Base-by-base conservation (phyloP, 2,797 vertebrate species). In the Petrocephalus sullivani region DNA sequence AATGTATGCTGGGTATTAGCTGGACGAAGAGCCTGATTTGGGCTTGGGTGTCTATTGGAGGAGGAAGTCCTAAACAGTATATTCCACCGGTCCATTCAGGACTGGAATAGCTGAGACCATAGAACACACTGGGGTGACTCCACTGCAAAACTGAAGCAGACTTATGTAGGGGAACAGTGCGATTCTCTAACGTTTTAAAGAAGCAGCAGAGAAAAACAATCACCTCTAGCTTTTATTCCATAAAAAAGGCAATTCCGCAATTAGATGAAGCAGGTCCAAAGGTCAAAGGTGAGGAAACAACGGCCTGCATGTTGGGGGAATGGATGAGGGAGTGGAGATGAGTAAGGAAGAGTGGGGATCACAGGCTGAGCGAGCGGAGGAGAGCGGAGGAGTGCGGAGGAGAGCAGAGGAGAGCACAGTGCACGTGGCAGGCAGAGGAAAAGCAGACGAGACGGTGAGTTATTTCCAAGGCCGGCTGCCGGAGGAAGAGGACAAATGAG, bases 401-500 rank as follows among this genome's bases (percentile, higher is more conserved):
- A 71, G 41, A 1, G 41, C 8, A 81, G 1, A 23, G 16, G 54
- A 5, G 16, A 75, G 8, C 21, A 56, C 5, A 12, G 46, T 16
- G 21, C 4, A 19, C 3, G 67, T 14, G 67, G 58, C 41, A 85
- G 14, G 14, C 58, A 88, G 46, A 84, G 57, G 53, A 61, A 41
- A 33, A 82, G n/a, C 54, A 58, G 88, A 82, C 58, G 85, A 33
- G 53, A 88, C 37, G 16, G 41, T 56, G 41, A 86, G 82, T 88
- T 88, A 71, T 88, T 86, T 88, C 88, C 60, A 67, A 75, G 51
- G 82, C 78, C n/a, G 14, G 88, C 60, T 60, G 54, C 41, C 23
- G 56, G 46, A 58, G 67, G 88, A 87, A 82, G 12, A 61, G 75
- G 86, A 89, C 41, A 89, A 82, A 87, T 87, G 85, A 89, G 67